phyloP scores from a whole-genome alignment of 2,113 vertebrate species.

The Bagarius yarrelli region DNA sequence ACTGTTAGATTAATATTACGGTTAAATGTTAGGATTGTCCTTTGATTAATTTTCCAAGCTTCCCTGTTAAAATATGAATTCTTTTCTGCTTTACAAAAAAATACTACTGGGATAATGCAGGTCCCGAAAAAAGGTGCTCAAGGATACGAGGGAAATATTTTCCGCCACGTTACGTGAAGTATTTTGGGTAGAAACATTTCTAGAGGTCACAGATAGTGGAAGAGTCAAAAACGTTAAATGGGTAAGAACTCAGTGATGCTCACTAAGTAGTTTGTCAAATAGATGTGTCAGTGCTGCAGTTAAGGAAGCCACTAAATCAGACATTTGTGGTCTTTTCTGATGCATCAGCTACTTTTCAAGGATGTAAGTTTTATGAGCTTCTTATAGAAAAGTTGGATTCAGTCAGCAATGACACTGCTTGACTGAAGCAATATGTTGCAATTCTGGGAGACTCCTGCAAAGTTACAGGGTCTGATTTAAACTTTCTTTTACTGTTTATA shows the following conservation, averaged over 20 bases:
- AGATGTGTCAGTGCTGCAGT: not conserved
- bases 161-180: not conserved
- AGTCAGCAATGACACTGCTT: conserved; percentile 1
- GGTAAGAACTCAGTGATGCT: not conserved
- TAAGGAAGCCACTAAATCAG: conserved; percentile 16
- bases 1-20: not conserved
- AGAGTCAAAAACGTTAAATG: conserved; percentile 19
- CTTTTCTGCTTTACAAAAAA: not conserved
- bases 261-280: conserved; percentile 28
- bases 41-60: not conserved
- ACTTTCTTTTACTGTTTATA: not conserved
- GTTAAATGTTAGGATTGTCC: not conserved
- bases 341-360: conserved; percentile 37
- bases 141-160: conserved; percentile 4
- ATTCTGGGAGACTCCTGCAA: not conserved
- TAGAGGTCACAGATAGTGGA: conserved; percentile 13
- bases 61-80: conserved; percentile 10
- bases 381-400: conserved; percentile 7
- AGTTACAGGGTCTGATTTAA: not conserved
- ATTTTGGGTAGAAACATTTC: conserved; percentile 1
- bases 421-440: not conserved
- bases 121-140: not conserved
- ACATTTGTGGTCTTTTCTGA: conserved; percentile 2
- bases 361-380: conserved; percentile 16
- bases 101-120: conserved; percentile 6